Evolutionary conservation across 1,140 invertebrate genomes (phyloP), one percentile per base, ranked within the genome.

Genomic region (Vanessa atalanta): DNA sequence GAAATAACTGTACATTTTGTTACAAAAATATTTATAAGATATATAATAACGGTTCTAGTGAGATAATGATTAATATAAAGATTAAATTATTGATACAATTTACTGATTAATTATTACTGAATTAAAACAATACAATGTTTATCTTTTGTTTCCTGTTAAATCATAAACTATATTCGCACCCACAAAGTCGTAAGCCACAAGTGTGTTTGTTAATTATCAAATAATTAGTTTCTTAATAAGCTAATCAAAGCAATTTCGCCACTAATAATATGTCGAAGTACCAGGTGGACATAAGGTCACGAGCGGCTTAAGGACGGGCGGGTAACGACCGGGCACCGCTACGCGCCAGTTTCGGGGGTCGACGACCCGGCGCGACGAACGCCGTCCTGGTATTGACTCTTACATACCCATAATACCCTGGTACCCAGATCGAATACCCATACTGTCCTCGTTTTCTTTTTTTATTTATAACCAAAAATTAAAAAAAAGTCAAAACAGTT

Each of bases 321-420:
- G 88, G 88, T 92, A 92, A 92, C 86, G 88, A 91, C 89, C 89
- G 89, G 88, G 87, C 88, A 91, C 87, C 88, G 89, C 89, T 90
- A 88, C 88, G 87, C 87, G 87, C 88, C 87, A 89, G 85, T 88
- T 90, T 90, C 83, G 89, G 88, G 88, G 89, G 85, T 91, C 88
- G 84, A 77, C 86, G 89, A 91, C 84, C 88, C 78, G 82, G 50
- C 84, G 82, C 82, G 84, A 81, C 82, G 75, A 79, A 83, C 85
- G 81, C 80, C 87, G 88, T 88, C 87, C 88, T 87, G 81, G 83
- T 80, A 82, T 81, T 70, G 77, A 82, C 88, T 87, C 83, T 83
- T 88, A 88, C 80, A 75, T 75, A 72, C 70, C 66, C 76, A 83
- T 89, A 80, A 47, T 72, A 80, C 84, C 88, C 87, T 91, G 83